Conservation (phyloP, 2,797 vertebrate genomes). For the Cottoperca gobio region DNA sequence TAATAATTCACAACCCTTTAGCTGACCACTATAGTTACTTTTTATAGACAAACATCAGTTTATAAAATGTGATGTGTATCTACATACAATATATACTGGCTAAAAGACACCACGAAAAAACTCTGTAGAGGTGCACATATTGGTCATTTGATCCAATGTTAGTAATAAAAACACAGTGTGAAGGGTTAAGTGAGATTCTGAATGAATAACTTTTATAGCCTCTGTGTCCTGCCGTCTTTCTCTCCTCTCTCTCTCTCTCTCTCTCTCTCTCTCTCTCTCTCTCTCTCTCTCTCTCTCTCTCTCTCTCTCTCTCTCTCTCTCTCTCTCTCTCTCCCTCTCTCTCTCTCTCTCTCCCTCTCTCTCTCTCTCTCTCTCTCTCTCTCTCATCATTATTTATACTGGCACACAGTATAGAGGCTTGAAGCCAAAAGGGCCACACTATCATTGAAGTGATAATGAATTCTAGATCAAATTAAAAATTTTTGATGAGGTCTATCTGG, state of each 20-base stretch:
- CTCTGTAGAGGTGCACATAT: not conserved
- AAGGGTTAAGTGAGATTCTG: not conserved
- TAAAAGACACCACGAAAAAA: not conserved
- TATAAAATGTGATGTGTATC: not conserved
- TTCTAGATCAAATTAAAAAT: constrained; percentile 65
- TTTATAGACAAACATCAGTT: not conserved
- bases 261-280: too few relatives aligned
- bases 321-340: too few relatives aligned
- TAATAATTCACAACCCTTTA: not conserved
- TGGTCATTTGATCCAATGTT: not conserved
- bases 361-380: constrained; percentile 2
- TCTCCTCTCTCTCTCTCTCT: too few relatives aligned
- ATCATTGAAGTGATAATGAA: constrained; percentile 64
- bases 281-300: too few relatives aligned
- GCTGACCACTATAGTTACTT: not conserved
- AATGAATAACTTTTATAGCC: not conserved
- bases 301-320: too few relatives aligned
- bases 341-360: constrained; percentile 1
- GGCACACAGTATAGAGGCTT: constrained; percentile 40
- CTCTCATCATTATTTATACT: constrained; percentile 58
- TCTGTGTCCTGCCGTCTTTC: too few relatives aligned
- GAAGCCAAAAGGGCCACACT: constrained; percentile 50
- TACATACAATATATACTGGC: not conserved
- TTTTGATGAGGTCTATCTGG: constrained; percentile 56
- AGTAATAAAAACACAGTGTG: not conserved